These are phyloP conservation scores for Gorsachius magnificus DNA, from an alignment of 2,797 vertebrate species.

Conservation along the genomic window DNA sequence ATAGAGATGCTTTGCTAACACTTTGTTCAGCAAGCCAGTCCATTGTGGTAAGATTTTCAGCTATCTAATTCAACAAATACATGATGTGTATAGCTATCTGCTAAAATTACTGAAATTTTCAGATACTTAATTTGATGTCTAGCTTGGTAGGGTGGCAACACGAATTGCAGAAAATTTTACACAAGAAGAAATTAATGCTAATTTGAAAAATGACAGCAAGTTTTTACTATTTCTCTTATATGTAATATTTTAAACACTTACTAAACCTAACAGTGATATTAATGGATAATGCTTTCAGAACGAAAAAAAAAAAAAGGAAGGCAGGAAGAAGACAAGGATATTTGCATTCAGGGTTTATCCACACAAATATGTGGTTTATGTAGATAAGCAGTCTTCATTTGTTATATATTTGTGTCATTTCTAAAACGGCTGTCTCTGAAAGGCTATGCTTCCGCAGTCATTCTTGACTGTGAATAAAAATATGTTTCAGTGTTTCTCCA, in stretches of 20 bases:
- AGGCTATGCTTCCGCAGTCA: neutral
- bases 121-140: neutral
- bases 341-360: neutral
- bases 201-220: neutral
- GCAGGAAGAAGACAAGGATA: neutral
- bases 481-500: constrained; percentile 15
- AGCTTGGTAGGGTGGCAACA: neutral
- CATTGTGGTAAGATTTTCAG: neutral
- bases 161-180: neutral
- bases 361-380: neutral
- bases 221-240: neutral
- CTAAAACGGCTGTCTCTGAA: neutral
- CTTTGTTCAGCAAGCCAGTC: neutral
- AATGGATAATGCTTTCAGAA: neutral
- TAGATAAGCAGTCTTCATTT: neutral
- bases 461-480: constrained; percentile 38
- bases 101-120: neutral
- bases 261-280: neutral
- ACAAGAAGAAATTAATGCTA: neutral
- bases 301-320: neutral
- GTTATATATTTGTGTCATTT: neutral
- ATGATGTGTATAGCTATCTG: neutral
- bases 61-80: neutral
- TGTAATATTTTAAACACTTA: neutral
- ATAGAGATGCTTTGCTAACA: neutral